Evolutionary conservation across 2,888 invertebrate species (phyloP), one percentile per base, ranked within the genome.

Genomic region (Drosophila nr. fundita): DNA sequence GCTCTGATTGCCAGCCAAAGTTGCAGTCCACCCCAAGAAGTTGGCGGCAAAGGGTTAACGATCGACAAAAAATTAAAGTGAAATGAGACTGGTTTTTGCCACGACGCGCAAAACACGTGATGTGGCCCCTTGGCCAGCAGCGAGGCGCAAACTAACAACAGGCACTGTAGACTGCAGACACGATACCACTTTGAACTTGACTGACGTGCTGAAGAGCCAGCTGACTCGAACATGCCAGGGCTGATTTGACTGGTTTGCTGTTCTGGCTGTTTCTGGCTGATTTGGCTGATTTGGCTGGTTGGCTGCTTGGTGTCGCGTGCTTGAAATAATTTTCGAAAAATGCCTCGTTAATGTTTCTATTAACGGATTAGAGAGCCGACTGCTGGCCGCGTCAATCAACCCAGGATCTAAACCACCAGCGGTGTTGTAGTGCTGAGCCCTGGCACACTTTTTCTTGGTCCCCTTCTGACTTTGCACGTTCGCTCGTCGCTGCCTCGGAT

Each of bases 301-400:
- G 57, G 10, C 55, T 45, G 45, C n/a, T 45, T 49, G 48, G 45
- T 74, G 83, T 91, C 86, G 91, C 91, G 91, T 91, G 91, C 80
- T 83, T 57, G 77, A 85, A 89, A 90, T 87, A 84, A 91, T 91
- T 91, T 90, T 83, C 76, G 62, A 76, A 89, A 87, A 82, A 83
- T 87, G 87, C 83, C 88, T 90, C 84, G 91, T 90, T 91, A 91
- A 91, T 91, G 91, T 91, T 91, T 91, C 90, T 90, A 91, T 91
- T 91, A 91, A 91, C 87, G 90, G 90, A 91, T 91, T 91, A 90
- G 85, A 83, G 81, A 54, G 76, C 54, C 54, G 68, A 70, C 48
- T 52, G 38, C 54, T 67, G 74, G 82, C 66, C 79, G 66, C 71
- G 82, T 80, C 86, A 86, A 78, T 78, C 87, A 80, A 76, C 52